These are phyloP conservation scores for Chloroceryle amazona DNA, from an alignment of 2,797 vertebrate genomes.

Conservation along the genomic window DNA sequence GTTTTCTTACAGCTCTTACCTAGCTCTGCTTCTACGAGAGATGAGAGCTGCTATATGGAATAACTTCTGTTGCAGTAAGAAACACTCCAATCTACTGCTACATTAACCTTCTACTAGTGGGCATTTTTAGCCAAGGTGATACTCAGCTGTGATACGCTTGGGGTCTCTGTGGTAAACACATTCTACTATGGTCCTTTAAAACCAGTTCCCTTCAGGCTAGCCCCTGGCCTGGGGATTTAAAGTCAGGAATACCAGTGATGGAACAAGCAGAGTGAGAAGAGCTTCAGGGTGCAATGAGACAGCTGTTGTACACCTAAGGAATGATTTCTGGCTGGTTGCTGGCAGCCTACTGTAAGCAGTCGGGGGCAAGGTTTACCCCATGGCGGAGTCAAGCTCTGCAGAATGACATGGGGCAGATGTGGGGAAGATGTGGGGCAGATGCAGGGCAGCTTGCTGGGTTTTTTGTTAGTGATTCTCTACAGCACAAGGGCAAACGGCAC, in stretches of 20 bases:
- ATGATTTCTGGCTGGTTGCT: not conserved
- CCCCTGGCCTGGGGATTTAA: not conserved
- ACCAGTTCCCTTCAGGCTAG: not conserved
- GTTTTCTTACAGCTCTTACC: not conserved
- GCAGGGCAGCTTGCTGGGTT: not conserved
- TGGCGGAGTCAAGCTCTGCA: not conserved
- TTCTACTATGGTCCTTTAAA: not conserved
- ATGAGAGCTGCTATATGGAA: not conserved
- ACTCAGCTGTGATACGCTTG: rapidly evolving
- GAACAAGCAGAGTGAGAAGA: not conserved
- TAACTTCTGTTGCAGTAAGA: not conserved
- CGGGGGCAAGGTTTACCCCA: not conserved
- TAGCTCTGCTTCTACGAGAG: not conserved
- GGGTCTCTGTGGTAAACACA: not conserved
- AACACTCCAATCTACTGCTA: not conserved
- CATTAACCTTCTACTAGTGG: not conserved
- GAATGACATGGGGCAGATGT: not conserved
- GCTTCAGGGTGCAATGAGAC: not conserved
- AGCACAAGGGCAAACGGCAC: not conserved
- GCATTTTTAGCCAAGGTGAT: not conserved
- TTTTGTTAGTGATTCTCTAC: not conserved
- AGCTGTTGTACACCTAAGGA: not conserved
- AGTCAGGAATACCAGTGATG: not conserved
- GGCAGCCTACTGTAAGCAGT: not conserved
- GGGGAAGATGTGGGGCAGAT: not conserved